Evolutionary conservation across 1,140 invertebrate genomes (phyloP), one percentile per base, ranked within the genome.

Genomic region (Drosophila murphyi): DNA sequence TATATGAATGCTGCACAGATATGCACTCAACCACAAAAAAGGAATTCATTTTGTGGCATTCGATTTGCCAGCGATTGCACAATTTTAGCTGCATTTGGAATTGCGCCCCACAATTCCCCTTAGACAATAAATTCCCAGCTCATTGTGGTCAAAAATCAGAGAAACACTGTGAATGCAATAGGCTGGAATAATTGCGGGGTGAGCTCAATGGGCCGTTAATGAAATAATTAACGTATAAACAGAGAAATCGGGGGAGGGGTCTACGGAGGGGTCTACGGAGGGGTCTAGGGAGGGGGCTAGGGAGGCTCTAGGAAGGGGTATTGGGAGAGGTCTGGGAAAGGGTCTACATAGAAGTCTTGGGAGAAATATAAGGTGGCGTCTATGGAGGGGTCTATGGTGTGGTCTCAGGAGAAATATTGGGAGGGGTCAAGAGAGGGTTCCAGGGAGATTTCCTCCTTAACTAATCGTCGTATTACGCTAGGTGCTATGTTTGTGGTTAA

Each of bases 181-280:
- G 85, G 68, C 86, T 81, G 85, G 80, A 88, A 88, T 88, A 78
- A 88, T 88, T 83, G 32, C 41, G 55, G 45, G 10, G 39, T 50
- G 48, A 59, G 62, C 56, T 76, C 80, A 88, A 88, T 88, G 78
- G 70, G 72, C 45, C 78, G 74, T 88, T 88, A 83, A 81, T 89
- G 85, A 89, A 88, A 85, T 88, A 88, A 88, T 89, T 88, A 88
- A 89, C 71, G 83, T 73, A 72, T 76, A 87, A 82, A 76, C 68
- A 85, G 54, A 76, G 59, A 72, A 39, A 48, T 68, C 43, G 35
- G 48, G 29, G 51, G 45, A 48, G 20, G 20, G 32, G 3, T 8
- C n/a, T 12, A 12, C n/a, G n/a, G 34, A 4, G 10, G 35, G 10
- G 1, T 4, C 56, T 68, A 4, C n/a, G n/a, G 34, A 4, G 10